A percentile compares a stretch with the other conserved stretches of the same genome.
Conservation (phyloP, 2,888 invertebrate genomes). For the Pegoplata infirma region DNA sequence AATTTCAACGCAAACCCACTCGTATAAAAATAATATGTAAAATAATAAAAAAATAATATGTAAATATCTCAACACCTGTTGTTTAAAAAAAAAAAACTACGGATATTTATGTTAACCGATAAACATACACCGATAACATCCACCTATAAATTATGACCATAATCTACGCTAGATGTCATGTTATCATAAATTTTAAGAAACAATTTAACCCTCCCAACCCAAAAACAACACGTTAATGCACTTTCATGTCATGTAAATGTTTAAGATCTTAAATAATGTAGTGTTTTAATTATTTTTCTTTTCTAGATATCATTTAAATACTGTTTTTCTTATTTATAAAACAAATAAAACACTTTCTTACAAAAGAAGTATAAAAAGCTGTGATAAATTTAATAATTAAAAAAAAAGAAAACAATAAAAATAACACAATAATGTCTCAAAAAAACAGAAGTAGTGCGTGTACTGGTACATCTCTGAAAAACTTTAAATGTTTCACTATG, state of each 20-base stretch:
- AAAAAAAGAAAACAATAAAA: conserved; percentile 26
- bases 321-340: conserved; percentile 40
- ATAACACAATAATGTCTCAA: conserved; percentile 49
- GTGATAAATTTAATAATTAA: conserved; percentile 42
- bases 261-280: conserved; percentile 28
- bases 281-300: conserved; percentile 15
- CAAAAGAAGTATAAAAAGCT: conserved; percentile 33
- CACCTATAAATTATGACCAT: conserved; percentile 8
- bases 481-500: conserved; percentile 28
- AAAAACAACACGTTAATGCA: conserved; percentile 27
- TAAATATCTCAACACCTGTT: conserved; percentile 38
- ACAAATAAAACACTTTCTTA: conserved; percentile 34
- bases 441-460: conserved; percentile 23
- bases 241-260: conserved; percentile 30
- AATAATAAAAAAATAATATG: no score
- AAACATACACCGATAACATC: conserved; percentile 27
- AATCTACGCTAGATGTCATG: conserved; percentile 51
- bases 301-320: conserved; percentile 17
- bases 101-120: conserved; percentile 47
- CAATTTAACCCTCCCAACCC: conserved; percentile 24
- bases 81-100: not conserved
- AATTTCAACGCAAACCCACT: no score
- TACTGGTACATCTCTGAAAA: conserved; percentile 3
- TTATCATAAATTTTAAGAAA: conserved; percentile 52
- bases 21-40: no score